These are phyloP conservation scores for Bombylius major DNA, from an alignment of 2,888 invertebrate genomes.

Conservation along the genomic window DNA sequence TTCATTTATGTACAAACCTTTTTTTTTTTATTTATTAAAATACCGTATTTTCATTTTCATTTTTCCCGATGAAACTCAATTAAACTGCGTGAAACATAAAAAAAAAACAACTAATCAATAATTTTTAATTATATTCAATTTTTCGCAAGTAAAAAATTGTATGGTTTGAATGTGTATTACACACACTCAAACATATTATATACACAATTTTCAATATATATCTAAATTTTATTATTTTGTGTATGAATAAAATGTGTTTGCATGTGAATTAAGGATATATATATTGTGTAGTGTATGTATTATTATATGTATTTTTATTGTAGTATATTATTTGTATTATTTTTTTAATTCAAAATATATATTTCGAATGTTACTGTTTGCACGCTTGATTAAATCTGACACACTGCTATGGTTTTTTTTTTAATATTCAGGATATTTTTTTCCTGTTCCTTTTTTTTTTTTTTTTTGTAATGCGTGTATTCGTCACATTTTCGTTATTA, in stretches of 20 bases:
- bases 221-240: background rate
- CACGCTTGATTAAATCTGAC: background rate
- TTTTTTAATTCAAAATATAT: background rate
- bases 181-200: background rate
- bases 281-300: too few species aligned
- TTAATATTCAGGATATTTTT: too few species aligned
- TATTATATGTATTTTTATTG: too few species aligned
- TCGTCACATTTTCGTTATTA: too few species aligned
- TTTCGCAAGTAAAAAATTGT: background rate
- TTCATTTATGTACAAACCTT: too few species aligned
- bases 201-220: background rate
- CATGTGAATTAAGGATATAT: background rate
- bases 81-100: background rate
- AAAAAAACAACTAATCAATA: constrained; percentile 3
- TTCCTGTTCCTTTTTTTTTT: background rate
- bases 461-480: background rate
- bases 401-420: background rate
- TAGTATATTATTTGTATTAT: too few species aligned
- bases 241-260: constrained; percentile 1
- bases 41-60: too few species aligned
- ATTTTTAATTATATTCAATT: constrained; percentile 3
- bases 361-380: background rate
- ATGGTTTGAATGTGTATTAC: background rate
- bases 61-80: too few species aligned
- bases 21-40: too few species aligned